These are phyloP conservation scores for Ophion ventricosus DNA, from an alignment of 2,888 invertebrate genomes.

Conservation along the genomic window DNA sequence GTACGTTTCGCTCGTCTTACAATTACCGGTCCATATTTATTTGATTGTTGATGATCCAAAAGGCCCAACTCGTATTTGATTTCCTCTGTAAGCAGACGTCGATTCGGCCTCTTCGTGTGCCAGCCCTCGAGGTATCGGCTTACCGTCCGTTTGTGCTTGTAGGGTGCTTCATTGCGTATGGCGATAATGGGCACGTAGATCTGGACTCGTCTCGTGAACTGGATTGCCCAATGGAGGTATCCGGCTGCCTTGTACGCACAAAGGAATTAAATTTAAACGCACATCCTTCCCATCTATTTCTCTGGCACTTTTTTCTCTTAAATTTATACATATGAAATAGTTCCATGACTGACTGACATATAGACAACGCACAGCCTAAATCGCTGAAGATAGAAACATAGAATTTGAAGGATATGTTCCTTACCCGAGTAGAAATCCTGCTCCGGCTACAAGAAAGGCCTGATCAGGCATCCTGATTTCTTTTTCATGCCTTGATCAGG, in stretches of 20 bases:
- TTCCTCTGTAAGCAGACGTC: not conserved
- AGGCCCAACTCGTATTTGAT: not conserved
- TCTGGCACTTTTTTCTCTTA: not conserved
- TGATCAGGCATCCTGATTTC: too few species aligned
- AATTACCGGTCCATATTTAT: too few species aligned
- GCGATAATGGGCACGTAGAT: slow-evolving; percentile 43
- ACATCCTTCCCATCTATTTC: not conserved
- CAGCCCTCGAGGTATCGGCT: not conserved
- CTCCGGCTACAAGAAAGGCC: too few species aligned
- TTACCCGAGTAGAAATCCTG: too few species aligned
- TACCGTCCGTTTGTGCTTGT: slow-evolving; percentile 20
- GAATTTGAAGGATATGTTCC: too few species aligned
- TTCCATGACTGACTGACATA: too few species aligned
- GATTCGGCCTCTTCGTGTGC: not conserved
- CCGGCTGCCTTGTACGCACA: slow-evolving; percentile 65
- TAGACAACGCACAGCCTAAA: too few species aligned
- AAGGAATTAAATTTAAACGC: slow-evolving; percentile 7
- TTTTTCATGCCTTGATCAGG: too few species aligned
- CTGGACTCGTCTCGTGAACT: slow-evolving; percentile 74
- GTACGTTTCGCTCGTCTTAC: slow-evolving; percentile 48
- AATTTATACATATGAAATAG: too few species aligned
- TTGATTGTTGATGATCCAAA: slow-evolving; percentile 7
- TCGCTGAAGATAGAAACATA: too few species aligned
- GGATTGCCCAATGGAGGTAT: slow-evolving; percentile 74
- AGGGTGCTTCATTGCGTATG: not conserved